A percentile compares a stretch with the other conserved stretches of the same genome.
Conservation (phyloP, 1,140 invertebrate species). For the Drosophila bifasciata region DNA sequence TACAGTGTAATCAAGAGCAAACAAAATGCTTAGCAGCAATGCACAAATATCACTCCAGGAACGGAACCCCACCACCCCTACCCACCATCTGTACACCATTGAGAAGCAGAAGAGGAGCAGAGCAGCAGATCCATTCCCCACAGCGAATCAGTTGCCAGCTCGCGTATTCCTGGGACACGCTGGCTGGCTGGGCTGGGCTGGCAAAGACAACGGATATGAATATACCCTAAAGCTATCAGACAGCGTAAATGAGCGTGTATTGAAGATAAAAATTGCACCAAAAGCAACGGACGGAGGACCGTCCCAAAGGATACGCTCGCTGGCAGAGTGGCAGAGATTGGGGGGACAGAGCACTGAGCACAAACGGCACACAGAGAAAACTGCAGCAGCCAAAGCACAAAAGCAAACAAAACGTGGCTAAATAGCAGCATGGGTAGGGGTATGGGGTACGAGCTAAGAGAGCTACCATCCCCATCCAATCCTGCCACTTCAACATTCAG, state of each 20-base stretch:
- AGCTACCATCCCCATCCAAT: constrained; percentile 6
- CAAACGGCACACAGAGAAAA: constrained; percentile 27
- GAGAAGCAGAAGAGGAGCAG: background rate
- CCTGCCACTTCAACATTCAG: constrained; percentile 25
- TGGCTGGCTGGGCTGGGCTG: too few species aligned
- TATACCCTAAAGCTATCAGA: constrained; percentile 78
- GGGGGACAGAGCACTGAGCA: constrained; percentile 11
- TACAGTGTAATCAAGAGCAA: constrained; percentile 35
- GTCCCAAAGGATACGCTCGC: constrained; percentile 8
- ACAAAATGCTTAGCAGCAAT: constrained; percentile 45
- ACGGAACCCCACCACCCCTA: background rate
- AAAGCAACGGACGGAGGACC: constrained; percentile 30
- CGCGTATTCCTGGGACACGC: constrained; percentile 39
- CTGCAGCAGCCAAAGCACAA: constrained; percentile 52
- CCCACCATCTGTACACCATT: background rate
- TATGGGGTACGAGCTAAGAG: background rate
- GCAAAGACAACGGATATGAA: constrained; percentile 77
- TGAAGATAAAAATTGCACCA: constrained; percentile 70
- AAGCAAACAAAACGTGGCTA: constrained; percentile 75
- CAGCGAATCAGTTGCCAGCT: constrained; percentile 35
- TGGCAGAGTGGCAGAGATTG: background rate
- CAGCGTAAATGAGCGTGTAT: constrained; percentile 79
- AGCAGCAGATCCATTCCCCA: constrained; percentile 13
- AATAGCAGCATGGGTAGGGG: constrained; percentile 56
- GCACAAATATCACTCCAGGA: constrained; percentile 17